Evolutionary conservation across 2,113 vertebrate species (phyloP).

Genomic region (Lampris megalopsis): DNA sequence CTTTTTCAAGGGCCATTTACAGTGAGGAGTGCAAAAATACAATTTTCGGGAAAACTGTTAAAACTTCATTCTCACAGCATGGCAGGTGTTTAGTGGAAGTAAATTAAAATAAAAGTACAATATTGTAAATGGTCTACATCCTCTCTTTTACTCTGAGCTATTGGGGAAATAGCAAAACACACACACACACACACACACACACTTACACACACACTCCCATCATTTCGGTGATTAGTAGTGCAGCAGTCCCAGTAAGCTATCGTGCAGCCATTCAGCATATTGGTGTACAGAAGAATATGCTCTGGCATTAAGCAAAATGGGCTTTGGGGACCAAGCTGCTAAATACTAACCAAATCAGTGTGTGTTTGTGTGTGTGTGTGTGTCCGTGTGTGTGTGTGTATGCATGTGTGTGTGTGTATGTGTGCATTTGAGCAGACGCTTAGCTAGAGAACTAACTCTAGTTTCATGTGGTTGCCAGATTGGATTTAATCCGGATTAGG

Average conservation of each 20-base stretch:
- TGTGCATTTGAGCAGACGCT: constrained; percentile 68
- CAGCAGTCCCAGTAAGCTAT: constrained; percentile 63
- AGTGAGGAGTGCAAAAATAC: not conserved
- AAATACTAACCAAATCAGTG: constrained; percentile 75
- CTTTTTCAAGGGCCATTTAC: no score
- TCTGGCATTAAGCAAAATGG: constrained; percentile 81
- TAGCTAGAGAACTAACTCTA: constrained; percentile 78
- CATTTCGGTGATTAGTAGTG: constrained; percentile 75
- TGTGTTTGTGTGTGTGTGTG: constrained; percentile 42
- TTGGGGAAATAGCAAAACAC: not conserved
- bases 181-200: constrained; percentile 27
- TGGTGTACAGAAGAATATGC: constrained; percentile 79
- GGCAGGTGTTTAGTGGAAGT: no score
- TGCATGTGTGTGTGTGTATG: constrained; percentile 41
- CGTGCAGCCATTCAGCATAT: constrained; percentile 78
- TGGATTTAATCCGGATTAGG: constrained; percentile 88
- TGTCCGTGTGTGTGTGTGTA: constrained; percentile 2
- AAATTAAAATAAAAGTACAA: no score
- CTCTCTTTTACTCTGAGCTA: no score
- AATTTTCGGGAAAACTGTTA: not conserved
- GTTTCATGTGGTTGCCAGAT: constrained; percentile 87
- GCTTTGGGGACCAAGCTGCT: constrained; percentile 79
- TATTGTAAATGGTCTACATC: no score
- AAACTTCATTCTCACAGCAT: not conserved
- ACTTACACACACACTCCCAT: constrained; percentile 64